Conservation (phyloP, 2,888 invertebrate genomes). For the Neoaliturus tenellus region DNA sequence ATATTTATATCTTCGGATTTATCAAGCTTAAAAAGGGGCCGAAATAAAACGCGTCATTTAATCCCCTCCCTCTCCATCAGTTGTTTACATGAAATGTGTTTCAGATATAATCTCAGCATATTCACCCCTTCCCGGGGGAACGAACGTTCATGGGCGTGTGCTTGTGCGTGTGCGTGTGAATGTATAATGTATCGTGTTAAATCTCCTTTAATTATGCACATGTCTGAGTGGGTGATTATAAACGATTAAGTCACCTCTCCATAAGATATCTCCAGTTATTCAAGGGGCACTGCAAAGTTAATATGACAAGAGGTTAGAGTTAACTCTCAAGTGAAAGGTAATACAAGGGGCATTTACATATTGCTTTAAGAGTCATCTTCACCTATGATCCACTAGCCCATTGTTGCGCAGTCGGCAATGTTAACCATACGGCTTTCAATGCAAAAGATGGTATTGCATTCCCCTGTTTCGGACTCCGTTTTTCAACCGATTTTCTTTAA, state of each 20-base stretch:
- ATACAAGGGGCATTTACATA: too few relatives aligned
- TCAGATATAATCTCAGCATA: slow-evolving; percentile 51
- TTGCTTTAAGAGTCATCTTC: too few relatives aligned
- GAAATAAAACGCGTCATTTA: slow-evolving; percentile 46
- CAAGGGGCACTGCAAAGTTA: too few relatives aligned
- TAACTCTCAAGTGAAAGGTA: too few relatives aligned
- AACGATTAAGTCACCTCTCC: slow-evolving; percentile 29
- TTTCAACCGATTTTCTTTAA: too few relatives aligned
- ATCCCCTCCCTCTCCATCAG: slow-evolving; percentile 11
- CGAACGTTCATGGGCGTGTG: background rate
- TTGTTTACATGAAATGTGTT: slow-evolving; percentile 52
- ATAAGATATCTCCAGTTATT: too few relatives aligned
- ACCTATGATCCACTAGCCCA: too few relatives aligned
- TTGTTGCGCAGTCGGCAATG: too few relatives aligned
- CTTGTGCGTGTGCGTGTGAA: slow-evolving; percentile 3
- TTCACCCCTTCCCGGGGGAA: slow-evolving; percentile 26
- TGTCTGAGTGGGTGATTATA: slow-evolving; percentile 26
- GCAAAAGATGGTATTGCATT: too few relatives aligned
- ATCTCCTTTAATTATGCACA: slow-evolving; percentile 45
- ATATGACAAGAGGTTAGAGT: too few relatives aligned
- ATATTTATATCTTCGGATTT: slow-evolving; percentile 20
- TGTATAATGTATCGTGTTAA: background rate
- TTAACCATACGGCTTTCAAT: too few relatives aligned
- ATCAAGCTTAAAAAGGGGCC: slow-evolving; percentile 27
- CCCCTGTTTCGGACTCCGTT: too few relatives aligned